Evolutionary conservation across 2,797 vertebrate species (phyloP), one percentile per base, ranked within the genome.

Genomic region (Acanthopagrus latus): DNA sequence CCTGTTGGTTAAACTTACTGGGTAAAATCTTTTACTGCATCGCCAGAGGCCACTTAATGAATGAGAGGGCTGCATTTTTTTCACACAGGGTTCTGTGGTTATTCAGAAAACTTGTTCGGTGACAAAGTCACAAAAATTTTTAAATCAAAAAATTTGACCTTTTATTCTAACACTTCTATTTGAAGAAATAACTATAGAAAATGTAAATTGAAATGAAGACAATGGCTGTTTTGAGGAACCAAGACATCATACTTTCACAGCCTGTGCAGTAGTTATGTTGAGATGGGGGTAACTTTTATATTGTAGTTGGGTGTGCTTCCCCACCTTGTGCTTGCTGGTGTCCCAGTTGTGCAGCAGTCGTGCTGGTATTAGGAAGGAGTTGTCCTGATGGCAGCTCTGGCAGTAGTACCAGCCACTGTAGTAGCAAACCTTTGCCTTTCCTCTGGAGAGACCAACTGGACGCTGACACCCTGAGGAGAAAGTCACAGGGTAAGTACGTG

Each of bases 391-490:
- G 93, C 98, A 99, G 82, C 85, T 95, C 85, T 95, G 94, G 90
- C 98, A 99, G 94, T 99, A 99, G 84, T 99, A 99, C 98, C 98
- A 99, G 65, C 98, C 98, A 16, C 98, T 99, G 91, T 99, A 99
- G 89, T 91, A 96, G 90, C 98, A 99, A 21, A 99, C 97, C 85
- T 99, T 99, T 79, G 98, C 98, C 81, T 97, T 98, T 64, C 97
- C 97, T 43, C 93, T 95, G 86, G 97, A 97, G 60, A 98, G 92
- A 38, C 98, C 98, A 23, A 99, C 97, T 17, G 95, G 94, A 73
- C 94, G 95, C 83, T 98, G 98, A 84, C 98, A 99, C 38, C 97
- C 98, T 99, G 90, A 55, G 59, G 71, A 73, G 27, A n/a, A 20
- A 74, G 21, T 38, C 3, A 25, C 1, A 7, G 16, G 13, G n/a